Evolutionary conservation across 1,140 invertebrate species (phyloP), one percentile per base, ranked within the genome.

Genomic region (Achroia grisella): DNA sequence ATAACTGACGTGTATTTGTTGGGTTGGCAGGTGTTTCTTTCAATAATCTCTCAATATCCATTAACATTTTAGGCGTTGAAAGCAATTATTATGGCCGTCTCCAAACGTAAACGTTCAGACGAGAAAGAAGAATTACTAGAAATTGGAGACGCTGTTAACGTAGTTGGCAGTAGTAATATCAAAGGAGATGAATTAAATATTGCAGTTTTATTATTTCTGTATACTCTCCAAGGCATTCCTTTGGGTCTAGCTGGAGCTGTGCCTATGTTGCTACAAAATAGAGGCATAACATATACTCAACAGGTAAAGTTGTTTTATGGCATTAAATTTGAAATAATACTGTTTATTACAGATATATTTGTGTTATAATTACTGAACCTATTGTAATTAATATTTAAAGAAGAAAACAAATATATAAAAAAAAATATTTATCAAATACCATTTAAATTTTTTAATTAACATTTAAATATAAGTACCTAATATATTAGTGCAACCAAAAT

Each of bases 211-310:
- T 89, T 98, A 50, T 96, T 98, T 74, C 87, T 99, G 0, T 99
- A 99, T 71, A 88, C 97, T 30, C 87, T 99, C 4, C 97, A 99
- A 90, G 98, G 97, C 1, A 96, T 99, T 77, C 98, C 98, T 1
- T 82, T 99, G 2, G 98, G 98, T 6, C 85, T 99, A 10, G 94
- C 93, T 32, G 93, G 93, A 10, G 95, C 96, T 29, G 93, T 99
- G 56, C 98, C 98, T 2, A 97, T 99, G 93, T 63, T 99, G 33
- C 87, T 99, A 35, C 95, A 97, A 75, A 97, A 97, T 78, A 89
- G 93, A 58, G 92, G 95, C 47, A 93, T 97, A 39, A 95, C 92
- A 34, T 98, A 98, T 72, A 93, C 92, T 58, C 92, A 98, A 79
- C 86, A 87, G 66, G 86, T 87, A 66, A 46, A 39, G 45, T 27